phyloP scores from a whole-genome alignment of 2,113 vertebrate species.

The Spea multiplicata region DNA sequence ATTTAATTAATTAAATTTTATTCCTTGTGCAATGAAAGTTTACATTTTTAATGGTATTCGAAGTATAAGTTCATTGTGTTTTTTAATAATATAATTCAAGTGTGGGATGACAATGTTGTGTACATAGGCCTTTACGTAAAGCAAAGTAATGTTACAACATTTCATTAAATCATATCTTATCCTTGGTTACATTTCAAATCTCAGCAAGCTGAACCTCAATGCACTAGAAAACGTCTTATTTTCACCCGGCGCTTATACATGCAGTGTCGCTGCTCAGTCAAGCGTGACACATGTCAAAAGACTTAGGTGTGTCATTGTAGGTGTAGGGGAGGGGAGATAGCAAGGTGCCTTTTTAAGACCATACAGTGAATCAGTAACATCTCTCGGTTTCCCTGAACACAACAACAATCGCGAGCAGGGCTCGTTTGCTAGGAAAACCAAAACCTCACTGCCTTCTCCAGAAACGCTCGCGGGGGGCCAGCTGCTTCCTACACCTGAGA shows the following conservation, averaged over 20 bases:
- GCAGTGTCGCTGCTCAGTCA: constrained; percentile 11
- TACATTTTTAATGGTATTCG: no score
- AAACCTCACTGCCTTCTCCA: constrained; percentile 4
- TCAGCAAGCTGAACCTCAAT: background rate
- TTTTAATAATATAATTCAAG: no score
- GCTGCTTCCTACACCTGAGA: background rate
- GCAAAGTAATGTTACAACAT: no score
- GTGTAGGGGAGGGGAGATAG: constrained; percentile 17
- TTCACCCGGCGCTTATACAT: background rate
- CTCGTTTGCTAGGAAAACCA: constrained; percentile 20
- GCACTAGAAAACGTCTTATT: background rate
- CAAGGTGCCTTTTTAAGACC: constrained; percentile 38
- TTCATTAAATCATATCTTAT: no score
- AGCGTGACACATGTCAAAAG: constrained; percentile 10
- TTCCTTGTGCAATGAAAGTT: no score
- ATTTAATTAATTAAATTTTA: no score
- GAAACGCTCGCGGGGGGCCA: background rate
- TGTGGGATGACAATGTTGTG: no score
- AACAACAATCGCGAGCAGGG: constrained; percentile 7
- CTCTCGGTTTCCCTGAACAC: background rate
- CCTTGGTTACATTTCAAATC: no score
- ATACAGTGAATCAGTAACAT: constrained; percentile 38
- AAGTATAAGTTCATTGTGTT: no score
- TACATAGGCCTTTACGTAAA: no score
- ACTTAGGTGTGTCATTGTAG: constrained; percentile 23